Percentiles rank a stretch among this genome's conserved stretches.
Conservation (phyloP, 2,113 vertebrate species). For the Ondatra zibethicus region DNA sequence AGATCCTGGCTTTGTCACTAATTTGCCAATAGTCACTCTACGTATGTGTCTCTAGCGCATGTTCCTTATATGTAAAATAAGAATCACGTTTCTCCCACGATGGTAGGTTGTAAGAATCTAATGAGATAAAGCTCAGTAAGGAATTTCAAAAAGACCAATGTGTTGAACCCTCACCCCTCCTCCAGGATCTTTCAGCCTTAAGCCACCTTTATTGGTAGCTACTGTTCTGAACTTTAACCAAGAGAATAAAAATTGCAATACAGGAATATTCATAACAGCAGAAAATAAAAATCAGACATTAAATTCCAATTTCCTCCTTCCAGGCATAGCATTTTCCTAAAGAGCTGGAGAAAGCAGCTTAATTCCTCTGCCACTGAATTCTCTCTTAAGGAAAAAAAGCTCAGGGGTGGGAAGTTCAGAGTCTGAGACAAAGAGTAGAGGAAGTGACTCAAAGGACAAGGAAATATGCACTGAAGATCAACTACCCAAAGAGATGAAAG, state of each 20-base stretch:
- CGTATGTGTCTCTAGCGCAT: not conserved
- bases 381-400: not conserved
- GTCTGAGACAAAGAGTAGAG: not conserved
- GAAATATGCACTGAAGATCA: not conserved
- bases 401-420: not conserved
- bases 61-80: not conserved
- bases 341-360: not conserved
- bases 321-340: not conserved
- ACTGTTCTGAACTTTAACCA: slow-evolving; percentile 22
- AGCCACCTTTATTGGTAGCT: not conserved
- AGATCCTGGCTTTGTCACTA: not conserved
- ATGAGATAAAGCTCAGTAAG: not conserved
- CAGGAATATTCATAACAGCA: not conserved
- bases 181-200: not conserved
- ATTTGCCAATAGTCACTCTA: not conserved
- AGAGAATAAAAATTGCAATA: not conserved
- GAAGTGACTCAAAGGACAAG: slow-evolving; percentile 13
- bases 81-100: not conserved
- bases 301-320: not conserved
- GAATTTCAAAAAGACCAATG: not conserved
- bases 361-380: not conserved
- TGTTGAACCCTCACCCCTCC: not conserved
- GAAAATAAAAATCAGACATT: not conserved
- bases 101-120: not conserved
- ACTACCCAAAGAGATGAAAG: slow-evolving; percentile 8